Base-by-base conservation (phyloP, 2,113 vertebrate genomes). In the Dicrurus megarhynchus region DNA sequence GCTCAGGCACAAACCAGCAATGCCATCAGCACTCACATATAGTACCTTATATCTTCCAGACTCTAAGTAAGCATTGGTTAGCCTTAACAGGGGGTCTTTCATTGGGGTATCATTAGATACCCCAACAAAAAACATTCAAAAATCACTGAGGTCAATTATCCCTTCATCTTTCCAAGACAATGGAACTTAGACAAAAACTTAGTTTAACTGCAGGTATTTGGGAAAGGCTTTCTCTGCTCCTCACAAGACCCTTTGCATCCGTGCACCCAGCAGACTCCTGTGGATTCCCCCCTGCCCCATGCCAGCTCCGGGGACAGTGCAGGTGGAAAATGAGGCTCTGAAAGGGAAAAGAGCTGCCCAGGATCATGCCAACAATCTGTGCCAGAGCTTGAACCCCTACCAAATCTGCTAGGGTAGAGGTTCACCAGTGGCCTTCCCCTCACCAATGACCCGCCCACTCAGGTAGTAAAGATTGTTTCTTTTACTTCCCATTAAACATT, bases 211-310 rank as follows among this genome's bases (percentile, higher is more conserved):
- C 47, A 74, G 18, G 13, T 42, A 49, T 53, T 59, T 77, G 41
- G 59, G 55, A 57, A 80, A 71, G 33, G 39, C 6, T 42, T 90
- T 74, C 28, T 50, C 35, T 53, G 42, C 30, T 75, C 23, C 59
- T 30, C 41, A 47, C 44, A 83, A 79, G 32, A 76, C 8, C 19
- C 13, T 21, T 30, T 50, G 24, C 30, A 80, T 8, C 55, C 3
- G 0, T 19, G 12, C 61, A 52, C 27, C 6, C 23, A 47, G 42
- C 0, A 1, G 21, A 26, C 11, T 81, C 52, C 53, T 26, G 14
- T 22, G 55, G 30, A 57, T 65, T 55, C 11, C 21, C 11, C 6
- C 3, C 28, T 28, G n/a, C 16, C 28, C 20, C 26, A 28, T 17
- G 22, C 10, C 39, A 84, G n/a, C 50, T n/a, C 24, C 30, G 13